Evolutionary conservation across 2,113 vertebrate genomes (phyloP).

Genomic region (Nicator chloris): DNA sequence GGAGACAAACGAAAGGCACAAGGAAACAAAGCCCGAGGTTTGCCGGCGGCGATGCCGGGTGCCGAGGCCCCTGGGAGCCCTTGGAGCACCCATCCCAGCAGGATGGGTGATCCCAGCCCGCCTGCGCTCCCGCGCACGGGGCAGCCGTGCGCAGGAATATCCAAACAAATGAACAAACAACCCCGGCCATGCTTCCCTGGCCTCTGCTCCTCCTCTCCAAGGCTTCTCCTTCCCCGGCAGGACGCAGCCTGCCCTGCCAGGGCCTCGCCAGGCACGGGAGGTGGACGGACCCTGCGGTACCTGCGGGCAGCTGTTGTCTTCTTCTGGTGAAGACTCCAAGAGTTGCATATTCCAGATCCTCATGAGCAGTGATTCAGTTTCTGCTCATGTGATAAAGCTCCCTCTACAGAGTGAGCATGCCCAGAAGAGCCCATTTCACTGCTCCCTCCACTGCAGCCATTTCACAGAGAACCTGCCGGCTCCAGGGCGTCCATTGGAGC

Average conservation of each 20-base stretch:
- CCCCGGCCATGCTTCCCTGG: conserved; percentile 23
- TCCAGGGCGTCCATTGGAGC: conserved; percentile 59
- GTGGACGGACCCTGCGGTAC: conserved; percentile 68
- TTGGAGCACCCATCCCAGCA: not conserved
- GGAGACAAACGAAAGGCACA: not conserved
- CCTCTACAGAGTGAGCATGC: conserved; percentile 74
- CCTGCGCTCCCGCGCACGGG: not conserved
- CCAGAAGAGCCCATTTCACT: conserved; percentile 74
- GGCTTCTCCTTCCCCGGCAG: conserved; percentile 2
- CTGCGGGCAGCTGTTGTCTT: conserved; percentile 70
- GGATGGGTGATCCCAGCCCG: not conserved
- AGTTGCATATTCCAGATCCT: conserved; percentile 69
- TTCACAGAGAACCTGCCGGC: conserved; percentile 67
- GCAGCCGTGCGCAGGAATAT: not conserved
- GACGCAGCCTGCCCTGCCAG: not conserved
- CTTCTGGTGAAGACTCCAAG: conserved; percentile 68
- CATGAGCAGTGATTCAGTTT: conserved; percentile 72
- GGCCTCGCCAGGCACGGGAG: not conserved
- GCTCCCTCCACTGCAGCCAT: conserved; percentile 71
- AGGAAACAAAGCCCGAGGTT: not conserved
- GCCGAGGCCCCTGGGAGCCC: not conserved
- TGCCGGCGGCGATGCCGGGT: not conserved
- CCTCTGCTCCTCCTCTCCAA: conserved; percentile 37
- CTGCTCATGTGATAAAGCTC: conserved; percentile 73
- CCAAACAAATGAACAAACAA: not conserved